Evolutionary conservation across 2,888 invertebrate species (phyloP).

Genomic region (Melipona bicolor): DNA sequence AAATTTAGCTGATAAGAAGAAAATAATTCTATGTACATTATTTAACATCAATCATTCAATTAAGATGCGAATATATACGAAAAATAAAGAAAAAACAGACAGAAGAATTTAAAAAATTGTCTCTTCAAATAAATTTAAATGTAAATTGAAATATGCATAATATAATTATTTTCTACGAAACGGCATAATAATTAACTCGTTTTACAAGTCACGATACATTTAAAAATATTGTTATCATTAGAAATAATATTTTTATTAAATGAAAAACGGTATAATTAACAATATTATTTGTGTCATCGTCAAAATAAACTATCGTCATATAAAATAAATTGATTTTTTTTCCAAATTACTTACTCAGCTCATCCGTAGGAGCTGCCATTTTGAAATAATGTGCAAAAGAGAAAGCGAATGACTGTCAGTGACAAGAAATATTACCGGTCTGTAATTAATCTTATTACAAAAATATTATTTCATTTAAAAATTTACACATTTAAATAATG

Average conservation of each 20-base stretch:
- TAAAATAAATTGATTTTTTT: constrained; percentile 51
- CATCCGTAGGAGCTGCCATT: constrained; percentile 82
- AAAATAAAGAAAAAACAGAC: constrained; percentile 6
- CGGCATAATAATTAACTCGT: constrained; percentile 78
- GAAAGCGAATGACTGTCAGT: constrained; percentile 59
- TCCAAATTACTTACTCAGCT: constrained; percentile 79
- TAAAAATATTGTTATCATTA: constrained; percentile 36
- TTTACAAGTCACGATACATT: constrained; percentile 35
- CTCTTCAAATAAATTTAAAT: constrained; percentile 6
- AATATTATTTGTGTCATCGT: background rate
- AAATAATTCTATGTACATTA: constrained; percentile 5
- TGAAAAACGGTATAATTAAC: constrained; percentile 7
- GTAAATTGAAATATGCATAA: constrained; percentile 3
- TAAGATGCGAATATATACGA: constrained; percentile 37
- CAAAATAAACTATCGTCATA: background rate
- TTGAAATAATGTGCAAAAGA: constrained; percentile 73
- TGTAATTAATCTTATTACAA: constrained; percentile 10
- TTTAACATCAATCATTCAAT: constrained; percentile 17
- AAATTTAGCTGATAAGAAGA: background rate
- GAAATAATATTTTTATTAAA: constrained; percentile 21
- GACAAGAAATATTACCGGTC: constrained; percentile 35
- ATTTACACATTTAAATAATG: background rate
- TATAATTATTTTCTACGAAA: constrained; percentile 60
- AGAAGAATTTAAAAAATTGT: background rate
- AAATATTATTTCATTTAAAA: background rate